A percentile compares a stretch with the other conserved stretches of the same genome.
Evolutionary conservation across 2,113 vertebrate species (phyloP).

Genomic region (Peromyscus californicus): DNA sequence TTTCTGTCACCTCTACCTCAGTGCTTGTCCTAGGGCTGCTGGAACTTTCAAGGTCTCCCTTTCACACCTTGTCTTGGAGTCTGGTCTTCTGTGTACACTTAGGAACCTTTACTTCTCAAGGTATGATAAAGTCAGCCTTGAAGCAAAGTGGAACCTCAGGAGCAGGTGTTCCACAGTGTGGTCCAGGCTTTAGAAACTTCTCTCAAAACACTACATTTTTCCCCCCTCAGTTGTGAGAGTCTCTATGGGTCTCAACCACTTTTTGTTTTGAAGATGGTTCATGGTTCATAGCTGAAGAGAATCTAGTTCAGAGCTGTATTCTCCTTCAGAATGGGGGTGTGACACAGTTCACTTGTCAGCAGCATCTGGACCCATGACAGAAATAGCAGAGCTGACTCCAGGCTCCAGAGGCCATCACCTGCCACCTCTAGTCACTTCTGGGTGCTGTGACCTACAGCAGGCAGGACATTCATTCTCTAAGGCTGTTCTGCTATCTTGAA

Average conservation of each 20-base stretch:
- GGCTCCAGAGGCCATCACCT: constrained; percentile 51
- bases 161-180: neutral
- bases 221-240: neutral
- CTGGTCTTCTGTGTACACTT: neutral
- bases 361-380: neutral
- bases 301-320: neutral
- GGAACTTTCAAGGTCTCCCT: neutral
- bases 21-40: neutral
- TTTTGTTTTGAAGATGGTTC: neutral
- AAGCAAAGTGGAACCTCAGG: constrained; percentile 21
- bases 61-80: neutral
- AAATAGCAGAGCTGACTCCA: constrained; percentile 44
- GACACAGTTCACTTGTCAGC: constrained; percentile 9
- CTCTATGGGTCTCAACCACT: neutral
- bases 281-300: neutral
- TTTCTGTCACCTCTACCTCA: neutral
- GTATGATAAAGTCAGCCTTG: neutral
- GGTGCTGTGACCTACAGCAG: constrained; percentile 1
- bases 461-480: constrained; percentile 30
- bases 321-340: neutral
- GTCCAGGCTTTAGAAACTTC: neutral
- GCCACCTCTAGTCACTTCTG: constrained; percentile 31
- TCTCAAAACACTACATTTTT: neutral
- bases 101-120: neutral
- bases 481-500: constrained; percentile 23